Evolutionary conservation across 2,113 vertebrate species (phyloP), one percentile per base, ranked within the genome.

Genomic region (Aythya baeri): DNA sequence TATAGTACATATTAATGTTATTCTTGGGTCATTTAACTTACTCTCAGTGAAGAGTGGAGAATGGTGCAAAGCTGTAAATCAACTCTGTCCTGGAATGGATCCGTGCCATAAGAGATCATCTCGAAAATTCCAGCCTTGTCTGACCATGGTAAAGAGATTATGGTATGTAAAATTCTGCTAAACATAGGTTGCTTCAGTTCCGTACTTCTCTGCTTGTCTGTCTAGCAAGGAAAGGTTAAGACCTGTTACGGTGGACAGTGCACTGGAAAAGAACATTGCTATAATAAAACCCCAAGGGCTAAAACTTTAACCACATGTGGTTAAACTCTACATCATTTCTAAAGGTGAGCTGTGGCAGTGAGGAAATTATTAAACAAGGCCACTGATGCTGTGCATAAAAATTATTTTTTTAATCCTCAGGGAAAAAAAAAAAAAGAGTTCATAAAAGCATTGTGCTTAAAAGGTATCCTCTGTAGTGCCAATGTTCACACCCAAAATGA

Each of bases 21-120:
- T 98, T 97, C 96, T 97, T 97, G 97, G 98, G 97, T 98, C 98
- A 98, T 98, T 98, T 98, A 97, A 97, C 97, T 98, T 98, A 95
- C 94, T 97, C 93, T 93, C 91, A 91, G 96, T 95, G 95, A 98
- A 97, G 95, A 98, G 93, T 95, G 76, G n/a, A 92, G 95, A 97
- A 97, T 95, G 95, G 96, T 93, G 95, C 91, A 93, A 97, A 97
- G 97, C 91, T 97, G 93, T 98, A 98, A 98, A 98, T 98, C 98
- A 98, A 93, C 80, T 86, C 85, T 88, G 86, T 93, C 96, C 97
- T 96, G 96, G 96, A 97, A 96, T 97, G 97, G 95, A 98, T 98
- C 97, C 91, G 67, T 97, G 97, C 97, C 98, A 98, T 97, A 98
- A 98, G 94, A 75, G 94, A 98, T 98, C 77, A 59, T 96, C 95